These are phyloP conservation scores for Acrocephalus arundinaceus DNA, from an alignment of 2,113 vertebrate genomes.

Conservation along the genomic window DNA sequence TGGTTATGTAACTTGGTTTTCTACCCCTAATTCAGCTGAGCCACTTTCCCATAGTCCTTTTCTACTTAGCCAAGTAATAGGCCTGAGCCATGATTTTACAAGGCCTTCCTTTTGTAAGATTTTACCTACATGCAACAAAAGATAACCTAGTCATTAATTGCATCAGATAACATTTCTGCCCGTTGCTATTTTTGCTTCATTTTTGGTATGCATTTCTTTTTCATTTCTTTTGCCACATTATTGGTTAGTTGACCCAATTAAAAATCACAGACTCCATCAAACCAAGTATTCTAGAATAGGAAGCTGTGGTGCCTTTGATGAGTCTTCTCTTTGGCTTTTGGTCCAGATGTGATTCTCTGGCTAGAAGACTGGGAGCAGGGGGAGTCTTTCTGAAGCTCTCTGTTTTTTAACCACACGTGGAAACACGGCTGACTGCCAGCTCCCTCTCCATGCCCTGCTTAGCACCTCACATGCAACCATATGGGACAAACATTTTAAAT, in stretches of 20 bases:
- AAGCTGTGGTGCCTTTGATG: background rate
- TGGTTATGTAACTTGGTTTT: background rate
- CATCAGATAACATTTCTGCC: background rate
- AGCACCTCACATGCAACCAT: background rate
- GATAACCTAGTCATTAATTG: background rate
- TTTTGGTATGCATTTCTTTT: background rate
- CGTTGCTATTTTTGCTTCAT: background rate
- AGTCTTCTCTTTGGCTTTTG: background rate
- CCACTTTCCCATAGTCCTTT: background rate
- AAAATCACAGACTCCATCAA: background rate
- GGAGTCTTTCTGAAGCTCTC: background rate
- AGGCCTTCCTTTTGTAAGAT: background rate
- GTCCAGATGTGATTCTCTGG: background rate
- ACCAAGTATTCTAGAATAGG: background rate
- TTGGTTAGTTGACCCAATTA: background rate
- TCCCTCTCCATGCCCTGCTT: background rate
- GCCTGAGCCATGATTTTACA: background rate
- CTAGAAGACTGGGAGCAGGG: background rate
- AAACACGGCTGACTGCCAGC: background rate
- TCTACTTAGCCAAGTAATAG: background rate
- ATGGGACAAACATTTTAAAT: background rate
- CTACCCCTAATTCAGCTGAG: background rate
- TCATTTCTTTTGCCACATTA: background rate
- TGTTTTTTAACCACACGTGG: rapidly evolving
- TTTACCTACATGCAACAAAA: background rate